These are phyloP conservation scores for Peromyscus nudipes DNA, from an alignment of 2,797 vertebrate genomes.

Conservation along the genomic window DNA sequence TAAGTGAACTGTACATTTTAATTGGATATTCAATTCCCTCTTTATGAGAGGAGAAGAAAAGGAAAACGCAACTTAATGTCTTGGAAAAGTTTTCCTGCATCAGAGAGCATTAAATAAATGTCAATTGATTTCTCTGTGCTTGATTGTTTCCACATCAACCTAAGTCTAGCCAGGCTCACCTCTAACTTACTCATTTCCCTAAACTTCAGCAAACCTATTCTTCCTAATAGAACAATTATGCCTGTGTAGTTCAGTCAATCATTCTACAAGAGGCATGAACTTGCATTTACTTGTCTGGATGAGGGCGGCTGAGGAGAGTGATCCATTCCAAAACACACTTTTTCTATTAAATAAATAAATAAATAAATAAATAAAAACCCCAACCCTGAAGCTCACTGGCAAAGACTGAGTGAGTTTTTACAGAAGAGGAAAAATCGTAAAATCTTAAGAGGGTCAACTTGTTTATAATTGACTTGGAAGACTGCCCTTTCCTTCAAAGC, in stretches of 20 bases:
- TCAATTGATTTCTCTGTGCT: slow-evolving; percentile 68
- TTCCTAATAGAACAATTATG: slow-evolving; percentile 77
- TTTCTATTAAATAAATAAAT: slow-evolving; percentile 20
- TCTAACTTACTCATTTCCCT: slow-evolving; percentile 69
- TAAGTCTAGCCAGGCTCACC: slow-evolving; percentile 57
- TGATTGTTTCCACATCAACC: slow-evolving; percentile 75
- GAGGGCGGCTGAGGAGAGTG: slow-evolving; percentile 63
- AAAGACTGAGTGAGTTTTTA: slow-evolving; percentile 78
- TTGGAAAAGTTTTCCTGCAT: slow-evolving; percentile 81
- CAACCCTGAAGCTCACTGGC: slow-evolving; percentile 43
- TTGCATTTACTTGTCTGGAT: slow-evolving; percentile 79
- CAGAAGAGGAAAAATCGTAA: slow-evolving; percentile 73
- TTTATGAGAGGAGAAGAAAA: slow-evolving; percentile 2
- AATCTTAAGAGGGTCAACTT: slow-evolving; percentile 80
- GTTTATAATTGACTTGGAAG: slow-evolving; percentile 82
- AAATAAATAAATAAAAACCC: neutral
- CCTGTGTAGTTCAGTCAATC: slow-evolving; percentile 79
- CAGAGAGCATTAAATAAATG: slow-evolving; percentile 79
- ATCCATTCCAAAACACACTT: slow-evolving; percentile 75
- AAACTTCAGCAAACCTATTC: slow-evolving; percentile 66
- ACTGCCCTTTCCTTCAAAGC: slow-evolving; percentile 74
- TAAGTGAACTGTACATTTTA: slow-evolving; percentile 52
- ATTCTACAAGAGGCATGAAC: slow-evolving; percentile 47
- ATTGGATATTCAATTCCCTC: neutral
- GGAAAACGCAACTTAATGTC: slow-evolving; percentile 73